Base-by-base conservation (phyloP, 1,140 invertebrate genomes). In the Pygmarrhopalites habei region DNA sequence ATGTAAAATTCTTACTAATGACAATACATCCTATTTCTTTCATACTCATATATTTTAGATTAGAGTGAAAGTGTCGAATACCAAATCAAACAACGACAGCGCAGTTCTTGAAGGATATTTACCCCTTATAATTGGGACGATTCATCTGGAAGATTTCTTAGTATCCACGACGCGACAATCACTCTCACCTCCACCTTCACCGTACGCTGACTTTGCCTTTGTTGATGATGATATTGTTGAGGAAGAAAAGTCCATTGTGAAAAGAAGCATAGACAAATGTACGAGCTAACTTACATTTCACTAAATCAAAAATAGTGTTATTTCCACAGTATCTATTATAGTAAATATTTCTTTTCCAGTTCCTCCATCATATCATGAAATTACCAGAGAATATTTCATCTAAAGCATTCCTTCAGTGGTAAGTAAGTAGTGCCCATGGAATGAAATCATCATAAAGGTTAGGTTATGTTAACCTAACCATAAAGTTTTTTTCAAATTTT, bases 381-480 rank as follows among this genome's bases (percentile, higher is more conserved):
- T 55, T 7, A 55, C 51, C 23, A 55, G 29, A 32, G 51, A 55
- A 55, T 55, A 55, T 55, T 55, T 55, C 21, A 55, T 55, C 25
- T 55, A 21, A 55, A n/a, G n/a, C n/a, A n/a, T n/a, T n/a, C n/a
- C n/a, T n/a, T n/a, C n/a, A n/a, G n/a, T n/a, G n/a, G n/a, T n/a
- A n/a, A n/a, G n/a, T n/a, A n/a, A n/a, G n/a, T n/a, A n/a, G n/a
- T n/a, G n/a, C n/a, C n/a, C n/a, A n/a, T n/a, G n/a, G n/a, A n/a
- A n/a, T n/a, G n/a, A n/a, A n/a, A n/a, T n/a, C n/a, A n/a, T n/a
- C n/a, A n/a, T n/a, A n/a, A n/a, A n/a, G n/a, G n/a, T n/a, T n/a
- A n/a, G n/a, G n/a, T n/a, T n/a, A n/a, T n/a, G n/a, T n/a, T n/a
- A n/a, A n/a, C n/a, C n/a, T n/a, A n/a, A n/a, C n/a, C n/a, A n/a